These are phyloP conservation scores for Leptinotarsa peninsularis DNA, from an alignment of 2,888 invertebrate species.

Conservation along the genomic window DNA sequence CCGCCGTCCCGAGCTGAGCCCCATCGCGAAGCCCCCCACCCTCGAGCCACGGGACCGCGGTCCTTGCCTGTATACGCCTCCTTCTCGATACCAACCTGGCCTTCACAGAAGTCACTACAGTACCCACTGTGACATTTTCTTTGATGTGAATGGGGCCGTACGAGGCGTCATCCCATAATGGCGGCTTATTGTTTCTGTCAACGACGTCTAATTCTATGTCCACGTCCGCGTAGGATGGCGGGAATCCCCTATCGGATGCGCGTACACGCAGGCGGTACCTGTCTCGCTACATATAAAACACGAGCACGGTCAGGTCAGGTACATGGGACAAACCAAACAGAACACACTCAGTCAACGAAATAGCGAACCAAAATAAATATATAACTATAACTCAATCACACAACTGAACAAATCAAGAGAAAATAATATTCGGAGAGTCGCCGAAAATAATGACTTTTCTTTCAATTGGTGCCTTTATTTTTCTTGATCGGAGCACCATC, in stretches of 20 bases:
- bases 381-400: conserved; percentile 63
- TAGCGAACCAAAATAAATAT: conserved; percentile 52
- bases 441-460: conserved; percentile 32
- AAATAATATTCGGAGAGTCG: conserved; percentile 40
- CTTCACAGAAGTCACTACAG: conserved; percentile 97
- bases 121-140: conserved; percentile 99
- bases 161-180: conserved; percentile 94
- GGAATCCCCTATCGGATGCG: conserved; percentile 94
- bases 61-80: conserved; percentile 42
- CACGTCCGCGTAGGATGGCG: conserved; percentile 93
- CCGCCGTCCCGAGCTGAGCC: conserved; percentile 58
- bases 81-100: conserved; percentile 89
- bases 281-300: conserved; percentile 84
- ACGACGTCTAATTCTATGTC: conserved; percentile 98
- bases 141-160: conserved; percentile 98
- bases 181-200: conserved; percentile 98
- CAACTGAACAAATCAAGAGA: conserved; percentile 57
- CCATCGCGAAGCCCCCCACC: conserved; percentile 56
- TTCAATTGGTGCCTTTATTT: conserved; percentile 12
- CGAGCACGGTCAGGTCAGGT: conserved; percentile 67
- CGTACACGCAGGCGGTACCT: conserved; percentile 96
- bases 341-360: conserved; percentile 63
- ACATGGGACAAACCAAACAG: conserved; percentile 66
- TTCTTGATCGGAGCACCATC: conserved; percentile 4
- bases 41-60: conserved; percentile 51